Conservation (phyloP, 2,888 invertebrate species). For the Ophioninae sp. region DNA sequence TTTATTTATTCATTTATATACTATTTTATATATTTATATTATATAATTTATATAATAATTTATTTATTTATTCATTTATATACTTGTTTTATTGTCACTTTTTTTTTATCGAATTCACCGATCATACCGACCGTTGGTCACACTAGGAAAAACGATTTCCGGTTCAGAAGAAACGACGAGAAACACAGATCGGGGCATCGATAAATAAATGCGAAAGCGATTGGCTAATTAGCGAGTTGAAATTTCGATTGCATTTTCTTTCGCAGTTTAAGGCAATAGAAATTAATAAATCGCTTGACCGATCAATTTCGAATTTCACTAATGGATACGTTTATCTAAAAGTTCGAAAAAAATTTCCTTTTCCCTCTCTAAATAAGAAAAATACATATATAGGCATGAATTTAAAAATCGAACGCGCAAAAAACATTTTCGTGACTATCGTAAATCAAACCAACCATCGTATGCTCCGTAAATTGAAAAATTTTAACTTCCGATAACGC, state of each 20-base stretch:
- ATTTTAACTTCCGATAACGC: conserved; percentile 48
- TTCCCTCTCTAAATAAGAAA: not conserved
- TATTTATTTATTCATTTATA: not conserved
- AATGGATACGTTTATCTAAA: not conserved
- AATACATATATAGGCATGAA: not conserved
- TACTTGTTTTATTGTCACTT: not conserved
- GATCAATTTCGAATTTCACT: not conserved
- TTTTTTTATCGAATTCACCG: not conserved
- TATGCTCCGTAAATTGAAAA: conserved; percentile 49
- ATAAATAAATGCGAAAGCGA: not conserved
- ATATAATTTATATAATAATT: not conserved
- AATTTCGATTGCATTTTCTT: not conserved
- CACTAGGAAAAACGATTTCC: not conserved
- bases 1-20: too few relatives aligned
- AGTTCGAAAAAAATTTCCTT: not conserved
- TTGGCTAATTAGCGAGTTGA: not conserved
- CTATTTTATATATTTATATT: too few relatives aligned
- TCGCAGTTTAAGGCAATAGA: not conserved
- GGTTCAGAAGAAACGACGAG: not conserved
- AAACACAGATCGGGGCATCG: not conserved
- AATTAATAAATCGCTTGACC: not conserved
- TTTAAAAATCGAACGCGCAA: not conserved
- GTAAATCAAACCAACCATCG: conserved; percentile 7
- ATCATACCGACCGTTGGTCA: too few relatives aligned
- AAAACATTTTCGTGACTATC: conserved; percentile 6